Base-by-base conservation (phyloP, 2,888 invertebrate species). In the Ptychoptera contaminata region DNA sequence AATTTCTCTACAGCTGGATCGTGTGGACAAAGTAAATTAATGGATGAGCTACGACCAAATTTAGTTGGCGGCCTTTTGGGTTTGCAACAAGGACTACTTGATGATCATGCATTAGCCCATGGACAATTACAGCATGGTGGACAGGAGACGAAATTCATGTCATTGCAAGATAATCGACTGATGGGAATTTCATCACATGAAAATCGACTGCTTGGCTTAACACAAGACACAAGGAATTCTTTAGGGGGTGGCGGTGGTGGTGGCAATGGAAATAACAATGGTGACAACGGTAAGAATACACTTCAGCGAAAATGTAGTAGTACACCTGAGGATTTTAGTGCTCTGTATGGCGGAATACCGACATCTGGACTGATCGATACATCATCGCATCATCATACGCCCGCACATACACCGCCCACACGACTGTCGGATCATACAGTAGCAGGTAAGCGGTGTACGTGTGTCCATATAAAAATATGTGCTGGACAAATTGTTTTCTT, bases 291-390 rank as follows among this genome's bases (percentile, higher is more conserved):
- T 53, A 62, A 48, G 71, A 71, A 48, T 70, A 30, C 48, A 47
- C 54, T 67, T 58, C 63, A 71, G 62, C 58, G 71, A 56, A 85
- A 85, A 68, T 85, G 85, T 67, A 84, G 85, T 67, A 83, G 83
- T 23, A 84, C 83, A 42, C 84, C 85, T 37, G 91, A 91, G 65
- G 91, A 92, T 67, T 91, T 90, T 63, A 78, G 82, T 46, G 82
- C 87, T 16, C 70, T 91, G 55, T 91, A 92, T 65, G 81, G 83
- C 16, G 76, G 70, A 4, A 68, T 76, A 49, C 61, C 65, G 45
- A 63, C 65, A 51, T 61, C 66, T 50, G 66, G 65, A 47, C 62
- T 66, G 54, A 51, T 51, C 30, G 71, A 73, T 50, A 59, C 71
- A 52, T 56, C 71, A 56, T 71, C 65, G 40, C 73, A 73, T 54